Evolutionary conservation across 2,113 vertebrate genomes (phyloP).

Genomic region (Oreotrochilus melanogaster): DNA sequence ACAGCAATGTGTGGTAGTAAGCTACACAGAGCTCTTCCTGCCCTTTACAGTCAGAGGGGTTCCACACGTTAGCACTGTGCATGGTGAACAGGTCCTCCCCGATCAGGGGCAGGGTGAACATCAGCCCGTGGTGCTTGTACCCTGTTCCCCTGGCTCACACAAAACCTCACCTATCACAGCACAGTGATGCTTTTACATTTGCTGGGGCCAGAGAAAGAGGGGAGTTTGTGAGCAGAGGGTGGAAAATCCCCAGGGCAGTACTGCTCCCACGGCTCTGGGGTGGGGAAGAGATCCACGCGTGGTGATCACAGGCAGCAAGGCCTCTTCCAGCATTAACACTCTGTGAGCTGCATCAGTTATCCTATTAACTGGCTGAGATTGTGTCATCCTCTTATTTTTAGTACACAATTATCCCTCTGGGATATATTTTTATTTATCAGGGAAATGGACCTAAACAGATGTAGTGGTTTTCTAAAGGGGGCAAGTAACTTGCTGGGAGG

Average conservation of each 20-base stretch:
- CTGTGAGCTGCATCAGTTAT: not conserved
- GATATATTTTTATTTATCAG: slow-evolving; percentile 11
- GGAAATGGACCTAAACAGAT: not conserved
- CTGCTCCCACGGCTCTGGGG: not conserved
- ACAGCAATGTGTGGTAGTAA: fast-evolving
- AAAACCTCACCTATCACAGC: not conserved
- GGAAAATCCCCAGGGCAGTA: not conserved
- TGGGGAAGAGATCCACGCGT: fast-evolving
- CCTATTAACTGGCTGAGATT: not conserved
- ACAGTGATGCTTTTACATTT: not conserved
- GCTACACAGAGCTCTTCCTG: not conserved
- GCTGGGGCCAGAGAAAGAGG: not conserved
- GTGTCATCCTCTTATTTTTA: not conserved
- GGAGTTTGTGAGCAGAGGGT: not conserved
- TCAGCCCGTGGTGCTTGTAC: fast-evolving
- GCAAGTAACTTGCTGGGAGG: not conserved
- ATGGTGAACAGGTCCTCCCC: fast-evolving
- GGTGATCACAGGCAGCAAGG: not conserved
- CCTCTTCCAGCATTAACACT: slow-evolving; percentile 8
- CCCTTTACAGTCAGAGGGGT: not conserved
- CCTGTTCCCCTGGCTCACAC: not conserved
- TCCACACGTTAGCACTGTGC: fast-evolving
- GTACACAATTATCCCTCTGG: not conserved
- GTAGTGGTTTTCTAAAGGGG: not conserved
- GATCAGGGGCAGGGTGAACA: fast-evolving